Base-by-base conservation (phyloP, 2,113 vertebrate genomes). In the Setophaga kirtlandii region DNA sequence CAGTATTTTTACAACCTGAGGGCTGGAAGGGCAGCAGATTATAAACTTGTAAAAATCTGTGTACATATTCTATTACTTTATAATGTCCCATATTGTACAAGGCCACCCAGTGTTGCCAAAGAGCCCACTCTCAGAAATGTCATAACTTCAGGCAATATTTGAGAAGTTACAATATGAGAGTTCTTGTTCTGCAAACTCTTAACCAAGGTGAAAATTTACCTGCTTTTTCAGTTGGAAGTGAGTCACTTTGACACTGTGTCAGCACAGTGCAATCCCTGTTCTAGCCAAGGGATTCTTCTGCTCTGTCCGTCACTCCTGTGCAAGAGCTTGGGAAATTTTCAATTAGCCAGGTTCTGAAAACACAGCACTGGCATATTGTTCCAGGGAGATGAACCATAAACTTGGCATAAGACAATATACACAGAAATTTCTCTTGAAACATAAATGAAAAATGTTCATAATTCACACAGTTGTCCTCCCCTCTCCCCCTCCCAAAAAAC, bases 301-400 rank as follows among this genome's bases (percentile, higher is more conserved):
- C 33, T 73, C 14, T 25, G 28, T 76, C 8, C 75, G 73, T 59
- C 35, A 31, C 6, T 84, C 59, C 64, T 3, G 2, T 59, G 24
- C 30, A 59, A 80, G 12, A 91, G 11, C 33, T 64, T 76, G 71
- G 27, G 11, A 81, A 74, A 59, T 65, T 74, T 64, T 73, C 75
- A 56, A 28, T 82, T 46, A 77, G 23, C 20, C 25, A 74, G 19
- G 65, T 60, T 65, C 37, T 74, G 59, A 74, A 96, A 78, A 60
- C 12, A 42, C 9, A 50, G 31, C 0, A 2, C 23, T 73, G n/a
- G 24, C 0, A 0, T 59, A 53, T 55, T 69, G 55, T n/a, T 46
- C 35, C 65, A 88, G 35, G 44, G 11, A 77, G 5, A 64, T 19
- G 42, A 37, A 74, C 20, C 30, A 69, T 27, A 55, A 68, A 55